phyloP scores from a whole-genome alignment of 2,797 vertebrate genomes.

The Malurus splendens region DNA sequence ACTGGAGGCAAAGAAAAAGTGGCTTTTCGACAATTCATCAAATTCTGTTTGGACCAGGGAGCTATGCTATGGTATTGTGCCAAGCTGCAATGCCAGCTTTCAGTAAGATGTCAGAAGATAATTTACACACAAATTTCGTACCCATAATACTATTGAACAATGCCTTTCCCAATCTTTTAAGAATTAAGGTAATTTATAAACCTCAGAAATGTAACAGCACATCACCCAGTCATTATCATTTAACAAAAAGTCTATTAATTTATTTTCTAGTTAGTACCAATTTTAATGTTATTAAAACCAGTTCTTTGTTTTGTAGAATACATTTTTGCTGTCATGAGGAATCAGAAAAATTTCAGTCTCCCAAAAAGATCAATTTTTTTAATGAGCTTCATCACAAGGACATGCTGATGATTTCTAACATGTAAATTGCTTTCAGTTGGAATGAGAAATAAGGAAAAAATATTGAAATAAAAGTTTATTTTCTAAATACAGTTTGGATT shows the following conservation, averaged over 20 bases:
- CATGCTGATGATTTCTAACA: neutral
- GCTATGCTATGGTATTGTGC: neutral
- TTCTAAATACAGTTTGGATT: neutral
- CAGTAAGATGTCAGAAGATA: slow-evolving; percentile 49
- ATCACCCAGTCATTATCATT: neutral
- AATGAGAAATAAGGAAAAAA: neutral
- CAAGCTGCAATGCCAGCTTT: slow-evolving; percentile 41
- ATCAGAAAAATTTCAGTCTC: neutral
- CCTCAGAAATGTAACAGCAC: neutral
- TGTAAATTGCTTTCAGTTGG: neutral
- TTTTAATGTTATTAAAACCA: neutral
- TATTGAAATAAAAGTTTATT: neutral
- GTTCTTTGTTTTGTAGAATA: neutral
- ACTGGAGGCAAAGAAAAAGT: slow-evolving; percentile 51
- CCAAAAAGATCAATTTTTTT: neutral
- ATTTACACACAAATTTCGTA: slow-evolving; percentile 28
- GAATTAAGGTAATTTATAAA: neutral
- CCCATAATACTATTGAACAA: neutral
- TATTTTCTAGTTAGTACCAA: neutral
- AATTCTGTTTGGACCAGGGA: slow-evolving; percentile 20
- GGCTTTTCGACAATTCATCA: slow-evolving; percentile 46
- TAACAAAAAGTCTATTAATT: neutral
- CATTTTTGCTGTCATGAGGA: neutral
- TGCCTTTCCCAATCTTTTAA: neutral
- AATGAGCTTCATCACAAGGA: slow-evolving; percentile 6